Evolutionary conservation across 2,113 vertebrate species (phyloP), one percentile per base, ranked within the genome.

Genomic region (Rhinoptilus africanus): DNA sequence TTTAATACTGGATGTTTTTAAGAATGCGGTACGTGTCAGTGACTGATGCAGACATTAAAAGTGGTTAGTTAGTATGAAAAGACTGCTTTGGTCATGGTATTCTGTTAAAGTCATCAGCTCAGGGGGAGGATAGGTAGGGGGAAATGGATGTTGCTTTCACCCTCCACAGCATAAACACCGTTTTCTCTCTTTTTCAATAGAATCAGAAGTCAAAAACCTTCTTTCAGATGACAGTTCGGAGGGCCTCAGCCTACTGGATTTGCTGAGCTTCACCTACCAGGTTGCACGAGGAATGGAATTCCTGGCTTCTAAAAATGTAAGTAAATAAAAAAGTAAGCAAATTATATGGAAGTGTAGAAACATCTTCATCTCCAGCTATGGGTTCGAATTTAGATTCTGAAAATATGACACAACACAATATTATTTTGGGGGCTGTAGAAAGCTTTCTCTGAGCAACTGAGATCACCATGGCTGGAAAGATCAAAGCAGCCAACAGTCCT

Each of bases 221-320:
- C 98, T 99, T 87, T 99, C 99, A 2, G 99, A 99, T 41, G 98
- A 99, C 69, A 96, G 93, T 89, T 98, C 97, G 0, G 99, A 99
- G 57, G 99, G 99, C 60, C 99, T 99, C 72, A 99, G 98, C 80
- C 98, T 99, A 50, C 96, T 99, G 93, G 99, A 99, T 97, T 98
- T 99, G 94, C 97, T 99, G 74, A 99, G 99, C 91, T 99, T 99
- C 86, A 99, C 99, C 64, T 99, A 99, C 95, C 99, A 99, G 96
- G 99, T 99, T 97, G 99, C 99, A 66, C 97, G 99, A 86, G 99
- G 99, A 90, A 99, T 99, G 99, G 99, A 99, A 90, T 99, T 99
- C 95, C 97, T 99, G 95, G 99, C 99, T 73, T 99, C 99, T 80
- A 99, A 99, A 98, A 99, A 99, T 62, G 99, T 99, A 97, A 98